Evolutionary conservation across 1,140 invertebrate genomes (phyloP).

Genomic region (Brachionus calyciflorus): DNA sequence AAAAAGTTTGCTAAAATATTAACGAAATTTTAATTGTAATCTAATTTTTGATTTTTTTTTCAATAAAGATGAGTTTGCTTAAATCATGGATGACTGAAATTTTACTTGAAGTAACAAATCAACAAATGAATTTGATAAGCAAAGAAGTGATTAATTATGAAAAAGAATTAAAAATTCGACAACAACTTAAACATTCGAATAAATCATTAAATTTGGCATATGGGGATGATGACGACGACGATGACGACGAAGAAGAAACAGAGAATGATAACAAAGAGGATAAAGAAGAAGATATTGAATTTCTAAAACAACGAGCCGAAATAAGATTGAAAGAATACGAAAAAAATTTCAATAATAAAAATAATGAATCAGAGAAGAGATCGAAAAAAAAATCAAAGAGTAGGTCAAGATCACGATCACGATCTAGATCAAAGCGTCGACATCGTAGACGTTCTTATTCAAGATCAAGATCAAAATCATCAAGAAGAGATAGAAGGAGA

Average conservation of each 20-base stretch:
- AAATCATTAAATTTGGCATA: background rate
- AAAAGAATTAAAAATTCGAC: constrained; percentile 18
- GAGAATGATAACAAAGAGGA: too few species aligned
- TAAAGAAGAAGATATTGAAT: constrained; percentile 30
- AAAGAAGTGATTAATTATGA: constrained; percentile 32
- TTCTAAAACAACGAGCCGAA: background rate
- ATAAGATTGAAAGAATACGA: background rate
- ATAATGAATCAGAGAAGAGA: background rate
- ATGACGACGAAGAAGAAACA: background rate
- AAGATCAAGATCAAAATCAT: constrained; percentile 4
- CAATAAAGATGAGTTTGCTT: constrained; percentile 8
- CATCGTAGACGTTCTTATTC: background rate
- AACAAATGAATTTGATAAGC: background rate
- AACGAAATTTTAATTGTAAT: too few species aligned
- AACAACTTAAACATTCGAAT: constrained; percentile 4
- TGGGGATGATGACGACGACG: constrained; percentile 25
- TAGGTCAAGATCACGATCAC: background rate
- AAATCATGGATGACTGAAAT: constrained; percentile 44
- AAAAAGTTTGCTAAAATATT: too few species aligned
- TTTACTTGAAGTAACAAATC: constrained; percentile 35
- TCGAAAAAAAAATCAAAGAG: background rate
- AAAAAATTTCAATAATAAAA: too few species aligned
- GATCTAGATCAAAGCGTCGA: background rate
- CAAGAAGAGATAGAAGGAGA: background rate
- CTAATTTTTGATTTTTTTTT: too few species aligned